Evolutionary conservation across 2,888 invertebrate genomes (phyloP), one percentile per base, ranked within the genome.

Genomic region (Chaetogeoica ovagalla): DNA sequence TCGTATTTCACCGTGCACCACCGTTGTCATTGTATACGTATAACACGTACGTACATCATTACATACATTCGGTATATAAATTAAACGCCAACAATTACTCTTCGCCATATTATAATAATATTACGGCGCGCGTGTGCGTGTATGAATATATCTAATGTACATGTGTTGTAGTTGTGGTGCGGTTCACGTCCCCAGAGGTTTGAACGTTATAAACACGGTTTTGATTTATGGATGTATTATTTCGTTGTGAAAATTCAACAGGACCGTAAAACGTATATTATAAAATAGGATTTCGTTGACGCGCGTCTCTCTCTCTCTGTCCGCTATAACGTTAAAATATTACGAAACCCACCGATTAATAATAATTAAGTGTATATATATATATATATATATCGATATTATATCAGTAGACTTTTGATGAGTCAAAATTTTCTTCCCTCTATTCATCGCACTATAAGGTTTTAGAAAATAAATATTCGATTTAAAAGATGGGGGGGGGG

Each of bases 51-150:
- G 4, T 30, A 43, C 43, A 43, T 43, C 43, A 43, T 43, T 43
- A 43, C 52, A 52, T 43, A 43, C 52, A 52, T 63, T 30, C 15
- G 52, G 48, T 73, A 52, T 73, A 52, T 73, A 63, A 74, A 63
- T 52, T 63, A 74, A 63, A 73, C 30, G 43, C 15, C 52, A 52
- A 73, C 37, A 74, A 74, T 74, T 74, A 74, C 73, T 52, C 73
- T 55, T 63, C 63, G 7, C 37, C 7, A 43, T 52, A 30, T n/a
- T 48, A 30, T 11, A 30, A 48, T 62, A 48, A 52, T 30, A 52
- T 65, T 9, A 62, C 9, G 43, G 30, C 4, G 7, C 43, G 9
- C 43, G 7, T 43, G 6, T 43, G 6, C 6, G 6, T 30, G 4
- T 30, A 30, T 30, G 30, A 30, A 30, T 30, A 30, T 30, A 30